These are phyloP conservation scores for Brachionichthys hirsutus DNA, from an alignment of 2,113 vertebrate species.

Conservation along the genomic window DNA sequence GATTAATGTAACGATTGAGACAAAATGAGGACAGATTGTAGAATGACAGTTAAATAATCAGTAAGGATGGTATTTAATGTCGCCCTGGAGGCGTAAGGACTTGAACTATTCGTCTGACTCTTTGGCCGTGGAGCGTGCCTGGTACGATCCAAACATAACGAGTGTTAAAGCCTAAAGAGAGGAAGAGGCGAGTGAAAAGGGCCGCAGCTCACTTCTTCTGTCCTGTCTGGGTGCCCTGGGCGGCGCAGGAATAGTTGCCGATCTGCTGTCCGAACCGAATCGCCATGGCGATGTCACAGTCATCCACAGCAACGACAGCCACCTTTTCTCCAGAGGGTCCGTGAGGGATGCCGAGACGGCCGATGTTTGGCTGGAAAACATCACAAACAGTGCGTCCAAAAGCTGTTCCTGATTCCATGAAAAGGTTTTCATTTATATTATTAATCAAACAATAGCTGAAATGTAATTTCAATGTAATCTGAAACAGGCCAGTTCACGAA, in stretches of 20 bases:
- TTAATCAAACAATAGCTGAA: too few species aligned
- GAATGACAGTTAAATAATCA: conserved; percentile 21
- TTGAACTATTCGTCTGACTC: conserved; percentile 12
- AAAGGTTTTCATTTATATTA: too few species aligned
- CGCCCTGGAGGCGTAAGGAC: neutral
- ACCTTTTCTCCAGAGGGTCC: conserved; percentile 96
- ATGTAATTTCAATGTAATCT: too few species aligned
- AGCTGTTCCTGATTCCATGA: too few species aligned
- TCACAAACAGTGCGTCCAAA: neutral
- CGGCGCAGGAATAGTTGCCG: conserved; percentile 94
- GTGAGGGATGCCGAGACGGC: conserved; percentile 88
- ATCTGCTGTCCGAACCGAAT: conserved; percentile 87
- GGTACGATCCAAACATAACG: neutral
- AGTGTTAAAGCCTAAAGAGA: neutral
- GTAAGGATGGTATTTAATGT: conserved; percentile 20
- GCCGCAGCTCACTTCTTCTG: conserved; percentile 89
- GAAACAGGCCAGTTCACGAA: too few species aligned
- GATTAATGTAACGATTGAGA: conserved; percentile 16
- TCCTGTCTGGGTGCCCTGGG: conserved; percentile 93
- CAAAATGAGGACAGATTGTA: conserved; percentile 12
- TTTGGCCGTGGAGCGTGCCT: conserved; percentile 1
- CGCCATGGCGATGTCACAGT: conserved; percentile 93
- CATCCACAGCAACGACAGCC: conserved; percentile 91
- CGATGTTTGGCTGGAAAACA: conserved; percentile 87
- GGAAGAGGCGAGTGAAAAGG: neutral